phyloP scores from a whole-genome alignment of 2,888 invertebrate species.

The Drosophila setosimentum region DNA sequence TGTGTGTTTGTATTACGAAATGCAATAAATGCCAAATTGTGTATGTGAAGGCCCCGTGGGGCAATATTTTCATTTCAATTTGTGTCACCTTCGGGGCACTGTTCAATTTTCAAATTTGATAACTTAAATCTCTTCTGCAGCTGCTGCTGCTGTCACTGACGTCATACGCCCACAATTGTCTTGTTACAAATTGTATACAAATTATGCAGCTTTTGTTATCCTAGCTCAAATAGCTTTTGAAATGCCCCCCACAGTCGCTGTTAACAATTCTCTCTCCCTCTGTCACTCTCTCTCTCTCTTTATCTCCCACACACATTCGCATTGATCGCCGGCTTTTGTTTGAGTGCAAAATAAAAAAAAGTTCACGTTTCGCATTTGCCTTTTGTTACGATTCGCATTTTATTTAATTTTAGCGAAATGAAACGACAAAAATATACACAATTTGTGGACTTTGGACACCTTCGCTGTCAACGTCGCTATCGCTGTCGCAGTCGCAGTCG shows the following conservation, averaged over 20 bases:
- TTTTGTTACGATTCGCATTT: slow-evolving; percentile 59
- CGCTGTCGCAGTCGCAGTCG: neutral
- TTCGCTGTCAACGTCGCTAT: slow-evolving; percentile 7
- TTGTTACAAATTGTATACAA: slow-evolving; percentile 36
- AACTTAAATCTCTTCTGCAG: slow-evolving; percentile 45
- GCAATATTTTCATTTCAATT: slow-evolving; percentile 56
- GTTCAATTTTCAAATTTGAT: slow-evolving; percentile 42
- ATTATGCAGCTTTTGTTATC: slow-evolving; percentile 47
- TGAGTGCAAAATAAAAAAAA: slow-evolving; percentile 22
- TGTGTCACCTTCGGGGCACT: slow-evolving; percentile 58
- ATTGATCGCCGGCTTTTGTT: slow-evolving; percentile 55
- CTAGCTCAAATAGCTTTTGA: slow-evolving; percentile 20
- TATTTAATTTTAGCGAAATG: slow-evolving; percentile 77
- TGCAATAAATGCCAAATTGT: slow-evolving; percentile 61
- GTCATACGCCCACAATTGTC: slow-evolving; percentile 38
- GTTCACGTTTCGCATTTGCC: slow-evolving; percentile 64
- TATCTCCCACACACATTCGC: slow-evolving; percentile 4
- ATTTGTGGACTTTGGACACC: slow-evolving; percentile 72
- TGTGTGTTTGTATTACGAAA: slow-evolving; percentile 44
- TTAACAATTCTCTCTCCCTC: slow-evolving; percentile 7
- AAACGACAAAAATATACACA: slow-evolving; percentile 45
- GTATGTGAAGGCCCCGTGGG: slow-evolving; percentile 30
- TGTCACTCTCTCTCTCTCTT: slow-evolving; percentile 1
- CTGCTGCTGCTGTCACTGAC: slow-evolving; percentile 29
- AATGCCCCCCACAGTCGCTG: slow-evolving; percentile 19